Evolutionary conservation across 2,113 vertebrate species (phyloP).

Genomic region (Plotosus lineatus): DNA sequence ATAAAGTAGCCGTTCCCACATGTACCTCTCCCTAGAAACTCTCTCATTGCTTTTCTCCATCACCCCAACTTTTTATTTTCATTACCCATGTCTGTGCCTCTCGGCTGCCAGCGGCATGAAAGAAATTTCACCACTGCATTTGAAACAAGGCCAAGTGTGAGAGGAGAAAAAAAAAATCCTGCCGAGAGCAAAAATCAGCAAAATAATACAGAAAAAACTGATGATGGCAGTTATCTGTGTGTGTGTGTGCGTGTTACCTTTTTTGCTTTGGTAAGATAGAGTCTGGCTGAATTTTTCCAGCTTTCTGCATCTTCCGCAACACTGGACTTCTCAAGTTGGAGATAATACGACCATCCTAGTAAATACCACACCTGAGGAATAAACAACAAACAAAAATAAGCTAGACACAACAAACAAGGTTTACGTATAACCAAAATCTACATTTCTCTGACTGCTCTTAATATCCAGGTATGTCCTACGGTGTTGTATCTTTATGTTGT

Average conservation of each 20-base stretch:
- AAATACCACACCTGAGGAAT: constrained; percentile 76
- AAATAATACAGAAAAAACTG: background rate
- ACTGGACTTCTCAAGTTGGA: constrained; percentile 65
- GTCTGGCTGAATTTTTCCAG: constrained; percentile 68
- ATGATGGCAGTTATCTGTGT: background rate
- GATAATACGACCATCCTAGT: constrained; percentile 75
- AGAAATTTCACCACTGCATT: constrained; percentile 43
- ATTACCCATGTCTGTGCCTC: constrained; percentile 26
- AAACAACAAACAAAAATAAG: constrained; percentile 43
- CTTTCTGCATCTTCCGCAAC: constrained; percentile 68
- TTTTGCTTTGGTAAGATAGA: constrained; percentile 72
- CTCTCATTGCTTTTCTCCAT: constrained; percentile 18
- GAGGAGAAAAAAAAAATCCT: constrained; percentile 33
- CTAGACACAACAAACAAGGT: background rate
- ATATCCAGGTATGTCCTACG: background rate
- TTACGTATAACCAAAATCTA: background rate
- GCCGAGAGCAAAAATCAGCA: background rate
- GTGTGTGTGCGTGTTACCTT: constrained; percentile 62
- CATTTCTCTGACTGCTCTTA: background rate
- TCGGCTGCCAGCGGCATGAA: constrained; percentile 26
- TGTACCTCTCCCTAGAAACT: constrained; percentile 12
- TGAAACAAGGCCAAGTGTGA: constrained; percentile 31
- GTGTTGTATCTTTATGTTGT: too few species aligned
- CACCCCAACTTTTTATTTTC: constrained; percentile 46
- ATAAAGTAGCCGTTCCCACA: background rate